Base-by-base conservation (phyloP, 2,113 vertebrate species). In the Laticauda laticaudata region DNA sequence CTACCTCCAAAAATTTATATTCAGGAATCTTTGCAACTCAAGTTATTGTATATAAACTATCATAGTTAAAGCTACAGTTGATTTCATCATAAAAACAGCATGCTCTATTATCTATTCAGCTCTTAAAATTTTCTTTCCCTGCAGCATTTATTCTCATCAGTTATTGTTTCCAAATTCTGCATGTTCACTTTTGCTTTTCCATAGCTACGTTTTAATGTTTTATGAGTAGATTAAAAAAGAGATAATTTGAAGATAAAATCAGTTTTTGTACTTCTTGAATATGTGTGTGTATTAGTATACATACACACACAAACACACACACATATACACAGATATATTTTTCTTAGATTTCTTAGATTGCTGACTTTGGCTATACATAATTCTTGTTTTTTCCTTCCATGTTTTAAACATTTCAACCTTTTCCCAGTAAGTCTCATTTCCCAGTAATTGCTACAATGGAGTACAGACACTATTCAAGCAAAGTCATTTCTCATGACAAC, bases 61-160 rank as follows among this genome's bases (percentile, higher is more conserved):
- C 86, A 2, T 55, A 69, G n/a, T 54, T 94, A 75, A 75, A 75
- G 14, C 69, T 34, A 0, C 57, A 61, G 15, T 94, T 56, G 51
- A 88, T 89, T 53, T 56, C 75, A 88, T 69, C 43, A n/a, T 34
- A 92, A 55, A 24, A 81, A 6, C 34, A 89, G 6, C 0, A 5
- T 88, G 93, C 93, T 18, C 1, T 34, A 9, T 20, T n/a, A 48
- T 48, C 24, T 75, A 75, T 14, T 8, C 20, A 90, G 29, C 94
- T 89, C 64, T 92, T 59, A 24, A 39, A 93, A 5, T 54, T 92
- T 69, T 94, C 53, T 93, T 86, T 94, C 48, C 59, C 90, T 18
- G 43, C 64, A 43, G 55, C 4, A 21, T 95, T 11, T 92, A 26
- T 91, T 53, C 64, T 91, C 69, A 1, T 4, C 48, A 29, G 89